Evolutionary conservation across 30 jellyfish, hydroid and myxozoan species (phyloP), one percentile per base, ranked within the genome.

Genomic region (Hydractinia echinata): DNA sequence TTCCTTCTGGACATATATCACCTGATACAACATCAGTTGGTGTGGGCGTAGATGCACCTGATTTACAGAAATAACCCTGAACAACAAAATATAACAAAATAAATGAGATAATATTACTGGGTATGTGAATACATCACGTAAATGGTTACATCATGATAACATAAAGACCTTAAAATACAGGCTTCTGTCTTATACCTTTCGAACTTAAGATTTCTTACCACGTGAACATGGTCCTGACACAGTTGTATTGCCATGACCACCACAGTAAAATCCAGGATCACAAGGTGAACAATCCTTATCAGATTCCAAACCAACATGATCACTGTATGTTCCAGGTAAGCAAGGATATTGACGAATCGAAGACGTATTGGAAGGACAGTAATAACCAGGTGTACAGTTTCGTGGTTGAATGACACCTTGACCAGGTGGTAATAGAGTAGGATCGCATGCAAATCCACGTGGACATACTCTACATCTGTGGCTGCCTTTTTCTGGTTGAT

Each of bases 1-100:
- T 88, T 79, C 99, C 99, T 4, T 54, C 73, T 20, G 89, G 89
- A 85, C 99, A 93, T 5, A 93, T 72, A 81, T 87, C 62, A 13
- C 99, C 99, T n/a, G 93, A 83, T 44, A 77, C 79, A 6, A 79
- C 89, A 73, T 88, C 99, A 51, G 83, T 77, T 21, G 99, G 99
- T 13, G 87, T 54, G 18, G 99, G 95, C 39, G 77, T 85, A 6
- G 82, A 52, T 4, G 99, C 88, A 64, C 88, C 66, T 44, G 91
- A 72, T 6, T 78, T 68, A 70, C 99, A 93, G 60, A 21, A 84
- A 0, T 87, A 88, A n/a, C 98, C n/a, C 98, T 92, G 58, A 53
- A 61, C 48, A 14, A 54, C 81, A 44, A 13, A 30, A 30, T 30
- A 30, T 30, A 0, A 30, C 44, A 30, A 30, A 30, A 30, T 30